Evolutionary conservation across 2,797 vertebrate species (phyloP).

Genomic region (Poeciliopsis turneri): DNA sequence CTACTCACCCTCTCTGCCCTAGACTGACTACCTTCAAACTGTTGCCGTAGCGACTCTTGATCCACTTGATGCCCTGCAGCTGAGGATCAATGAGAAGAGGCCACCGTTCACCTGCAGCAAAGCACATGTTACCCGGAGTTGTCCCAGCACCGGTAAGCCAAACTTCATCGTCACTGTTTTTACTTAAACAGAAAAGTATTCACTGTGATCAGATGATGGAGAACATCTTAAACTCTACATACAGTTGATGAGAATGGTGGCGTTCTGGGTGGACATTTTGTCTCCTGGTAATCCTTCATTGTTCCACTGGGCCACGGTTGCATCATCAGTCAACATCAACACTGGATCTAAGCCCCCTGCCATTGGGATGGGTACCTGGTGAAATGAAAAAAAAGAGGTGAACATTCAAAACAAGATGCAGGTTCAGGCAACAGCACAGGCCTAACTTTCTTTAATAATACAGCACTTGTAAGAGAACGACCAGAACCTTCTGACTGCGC

Average conservation of each 20-base stretch:
- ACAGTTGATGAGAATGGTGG: conserved; percentile 79
- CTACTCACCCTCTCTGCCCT: conserved; percentile 80
- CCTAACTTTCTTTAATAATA: background rate
- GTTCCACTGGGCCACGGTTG: conserved; percentile 83
- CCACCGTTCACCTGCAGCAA: conserved; percentile 76
- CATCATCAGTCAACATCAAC: conserved; percentile 78
- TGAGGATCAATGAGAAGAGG: conserved; percentile 84
- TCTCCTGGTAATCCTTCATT: conserved; percentile 83
- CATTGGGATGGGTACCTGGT: conserved; percentile 80
- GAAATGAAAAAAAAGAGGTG: background rate
- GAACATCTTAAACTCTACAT: conserved; percentile 29
- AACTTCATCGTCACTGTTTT: background rate
- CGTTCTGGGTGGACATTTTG: conserved; percentile 82
- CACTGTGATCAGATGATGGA: background rate
- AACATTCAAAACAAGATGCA: background rate
- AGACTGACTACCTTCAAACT: conserved; percentile 80
- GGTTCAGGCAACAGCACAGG: background rate
- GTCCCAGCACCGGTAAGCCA: background rate
- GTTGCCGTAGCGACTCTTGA: conserved; percentile 82
- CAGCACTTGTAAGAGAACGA: background rate
- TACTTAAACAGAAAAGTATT: background rate
- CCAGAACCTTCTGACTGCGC: conserved; percentile 73
- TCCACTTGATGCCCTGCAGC: conserved; percentile 83
- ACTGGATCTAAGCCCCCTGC: conserved; percentile 81
- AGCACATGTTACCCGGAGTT: conserved; percentile 9